Conservation (phyloP, 2,113 vertebrate genomes). For the Calidris pygmaea region DNA sequence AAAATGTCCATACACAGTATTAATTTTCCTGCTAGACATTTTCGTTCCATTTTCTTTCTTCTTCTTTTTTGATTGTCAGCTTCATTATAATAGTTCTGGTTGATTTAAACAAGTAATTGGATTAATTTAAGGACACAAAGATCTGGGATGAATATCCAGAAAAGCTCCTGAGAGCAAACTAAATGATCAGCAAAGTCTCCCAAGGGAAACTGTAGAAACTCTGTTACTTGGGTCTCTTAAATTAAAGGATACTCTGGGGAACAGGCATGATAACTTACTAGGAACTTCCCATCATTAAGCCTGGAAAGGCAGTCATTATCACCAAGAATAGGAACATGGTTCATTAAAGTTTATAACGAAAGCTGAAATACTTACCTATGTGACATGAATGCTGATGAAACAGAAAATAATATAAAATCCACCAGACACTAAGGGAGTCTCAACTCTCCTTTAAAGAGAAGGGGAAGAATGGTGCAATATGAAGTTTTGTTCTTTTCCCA, state of each 20-base stretch:
- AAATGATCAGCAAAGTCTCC: background rate
- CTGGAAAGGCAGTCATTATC: constrained; percentile 16
- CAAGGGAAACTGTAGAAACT: background rate
- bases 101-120: constrained; percentile 9
- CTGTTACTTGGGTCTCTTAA: background rate
- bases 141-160: background rate
- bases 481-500: background rate
- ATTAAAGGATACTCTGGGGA: background rate
- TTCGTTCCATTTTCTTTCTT: background rate
- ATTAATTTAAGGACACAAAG: background rate
- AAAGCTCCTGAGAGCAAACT: background rate
- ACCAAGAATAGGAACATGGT: background rate
- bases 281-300: background rate
- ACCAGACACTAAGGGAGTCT: background rate
- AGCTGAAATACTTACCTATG: background rate
- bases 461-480: background rate
- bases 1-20: fast-evolving
- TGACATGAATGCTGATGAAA: constrained; percentile 26
- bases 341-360: constrained; percentile 31
- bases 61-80: background rate
- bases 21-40: background rate
- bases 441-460: background rate
- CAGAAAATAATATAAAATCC: background rate
- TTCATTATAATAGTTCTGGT: background rate
- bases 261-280: background rate